A percentile compares a stretch with the other conserved stretches of the same genome.
Evolutionary conservation across 1,140 invertebrate genomes (phyloP).

Genomic region (Heliconius hermathena): DNA sequence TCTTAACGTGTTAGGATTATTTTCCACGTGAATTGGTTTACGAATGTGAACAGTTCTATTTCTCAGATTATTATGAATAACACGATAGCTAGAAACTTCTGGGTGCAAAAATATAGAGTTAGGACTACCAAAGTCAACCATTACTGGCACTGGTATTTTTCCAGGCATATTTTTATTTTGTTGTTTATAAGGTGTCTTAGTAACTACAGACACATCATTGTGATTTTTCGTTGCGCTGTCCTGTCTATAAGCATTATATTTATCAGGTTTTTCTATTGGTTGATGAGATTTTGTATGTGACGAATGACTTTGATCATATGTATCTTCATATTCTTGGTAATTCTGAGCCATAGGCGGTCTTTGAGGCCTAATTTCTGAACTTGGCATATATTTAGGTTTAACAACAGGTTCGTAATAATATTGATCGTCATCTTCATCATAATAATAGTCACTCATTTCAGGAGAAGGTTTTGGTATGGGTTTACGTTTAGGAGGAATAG

Average conservation of each 20-base stretch:
- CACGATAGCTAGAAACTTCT: conserved; percentile 64
- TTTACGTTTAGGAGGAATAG: conserved; percentile 61
- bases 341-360: conserved; percentile 79
- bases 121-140: conserved; percentile 50
- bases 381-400: conserved; percentile 84
- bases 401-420: conserved; percentile 82
- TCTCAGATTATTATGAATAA: conserved; percentile 55
- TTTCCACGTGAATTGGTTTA: conserved; percentile 55
- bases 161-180: conserved; percentile 52
- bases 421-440: conserved; percentile 80
- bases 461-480: conserved; percentile 80
- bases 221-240: conserved; percentile 63
- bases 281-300: conserved; percentile 41
- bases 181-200: conserved; percentile 66
- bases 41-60: conserved; percentile 63
- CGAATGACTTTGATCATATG: conserved; percentile 49
- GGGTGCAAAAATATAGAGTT: conserved; percentile 56
- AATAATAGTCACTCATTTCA: conserved; percentile 82
- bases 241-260: conserved; percentile 50
- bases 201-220: conserved; percentile 67
- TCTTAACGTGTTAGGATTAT: conserved; percentile 59
- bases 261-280: conserved; percentile 44
- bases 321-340: conserved; percentile 78
- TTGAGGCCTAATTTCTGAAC: conserved; percentile 81
- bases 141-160: conserved; percentile 62